Conservation (phyloP, 2,797 vertebrate genomes). For the Nyctibius grandis region DNA sequence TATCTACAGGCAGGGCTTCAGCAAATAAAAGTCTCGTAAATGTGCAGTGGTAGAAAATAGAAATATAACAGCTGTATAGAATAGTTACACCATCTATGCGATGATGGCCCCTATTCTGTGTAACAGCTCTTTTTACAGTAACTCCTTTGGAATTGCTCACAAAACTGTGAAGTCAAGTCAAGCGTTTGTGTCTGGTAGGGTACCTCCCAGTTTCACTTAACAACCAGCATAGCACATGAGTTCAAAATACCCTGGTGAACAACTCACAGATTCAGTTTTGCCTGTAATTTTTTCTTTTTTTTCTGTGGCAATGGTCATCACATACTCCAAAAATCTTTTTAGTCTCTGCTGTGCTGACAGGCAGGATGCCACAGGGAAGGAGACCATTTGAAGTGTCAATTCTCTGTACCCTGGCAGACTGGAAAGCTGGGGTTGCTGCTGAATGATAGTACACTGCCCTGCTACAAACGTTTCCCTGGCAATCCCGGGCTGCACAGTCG, state of each 20-base stretch:
- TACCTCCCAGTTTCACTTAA: neutral
- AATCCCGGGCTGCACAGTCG: neutral
- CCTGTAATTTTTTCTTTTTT: neutral
- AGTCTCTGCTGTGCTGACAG: neutral
- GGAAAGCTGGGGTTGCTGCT: constrained; percentile 2
- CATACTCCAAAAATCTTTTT: neutral
- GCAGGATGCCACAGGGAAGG: neutral
- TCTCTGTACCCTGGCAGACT: neutral
- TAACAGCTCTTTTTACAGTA: neutral
- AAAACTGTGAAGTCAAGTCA: neutral
- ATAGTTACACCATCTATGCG: neutral
- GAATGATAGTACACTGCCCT: neutral
- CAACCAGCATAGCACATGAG: neutral
- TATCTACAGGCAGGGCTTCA: neutral
- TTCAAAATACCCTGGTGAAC: neutral
- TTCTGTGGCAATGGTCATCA: neutral
- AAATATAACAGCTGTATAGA: neutral
- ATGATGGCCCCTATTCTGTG: neutral
- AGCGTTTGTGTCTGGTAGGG: neutral
- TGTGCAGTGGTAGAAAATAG: neutral
- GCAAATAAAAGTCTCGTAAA: neutral
- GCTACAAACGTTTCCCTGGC: neutral
- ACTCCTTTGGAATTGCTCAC: neutral
- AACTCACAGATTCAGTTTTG: neutral
- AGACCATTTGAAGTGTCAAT: neutral